A percentile compares a stretch with the other conserved stretches of the same genome.
phyloP scores from a whole-genome alignment of 2,797 vertebrate genomes.

The Heteromormyrus szaboi region DNA sequence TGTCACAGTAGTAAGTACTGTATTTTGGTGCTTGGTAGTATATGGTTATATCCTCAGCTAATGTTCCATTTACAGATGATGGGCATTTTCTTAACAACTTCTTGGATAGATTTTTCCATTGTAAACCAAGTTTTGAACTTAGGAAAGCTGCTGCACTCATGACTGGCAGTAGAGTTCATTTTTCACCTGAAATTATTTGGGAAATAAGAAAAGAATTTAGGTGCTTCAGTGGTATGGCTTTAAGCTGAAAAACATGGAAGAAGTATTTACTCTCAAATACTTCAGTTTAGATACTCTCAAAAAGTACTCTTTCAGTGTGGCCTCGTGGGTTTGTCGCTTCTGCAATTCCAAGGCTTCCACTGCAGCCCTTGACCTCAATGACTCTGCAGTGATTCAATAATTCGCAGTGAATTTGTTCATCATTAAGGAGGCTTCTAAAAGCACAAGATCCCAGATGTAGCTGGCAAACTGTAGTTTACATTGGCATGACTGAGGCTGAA shows the following conservation, averaged over 20 bases:
- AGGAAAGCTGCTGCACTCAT: not conserved
- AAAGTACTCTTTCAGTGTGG: not conserved
- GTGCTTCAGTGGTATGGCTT: not conserved
- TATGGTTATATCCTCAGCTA: not conserved
- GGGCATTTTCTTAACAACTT: constrained; percentile 48
- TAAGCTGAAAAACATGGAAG: not conserved
- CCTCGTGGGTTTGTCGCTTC: not conserved
- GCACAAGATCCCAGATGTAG: not conserved
- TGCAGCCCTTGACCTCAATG: not conserved
- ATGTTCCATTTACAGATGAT: constrained; percentile 51
- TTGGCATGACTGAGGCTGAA: not conserved
- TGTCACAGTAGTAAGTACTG: not conserved
- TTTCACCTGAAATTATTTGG: not conserved
- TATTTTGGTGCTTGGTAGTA: not conserved
- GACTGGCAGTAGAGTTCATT: not conserved
- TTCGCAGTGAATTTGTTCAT: not conserved
- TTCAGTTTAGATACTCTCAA: not conserved
- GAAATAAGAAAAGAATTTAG: not conserved
- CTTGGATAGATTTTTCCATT: not conserved
- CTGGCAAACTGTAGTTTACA: not conserved
- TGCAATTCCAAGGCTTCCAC: not conserved
- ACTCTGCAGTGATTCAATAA: constrained; percentile 12
- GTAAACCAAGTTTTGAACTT: not conserved
- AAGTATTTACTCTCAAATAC: not conserved
- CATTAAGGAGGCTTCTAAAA: constrained; percentile 1